Conservation (phyloP, 2,888 invertebrate genomes). For the Limenitis camilla region DNA sequence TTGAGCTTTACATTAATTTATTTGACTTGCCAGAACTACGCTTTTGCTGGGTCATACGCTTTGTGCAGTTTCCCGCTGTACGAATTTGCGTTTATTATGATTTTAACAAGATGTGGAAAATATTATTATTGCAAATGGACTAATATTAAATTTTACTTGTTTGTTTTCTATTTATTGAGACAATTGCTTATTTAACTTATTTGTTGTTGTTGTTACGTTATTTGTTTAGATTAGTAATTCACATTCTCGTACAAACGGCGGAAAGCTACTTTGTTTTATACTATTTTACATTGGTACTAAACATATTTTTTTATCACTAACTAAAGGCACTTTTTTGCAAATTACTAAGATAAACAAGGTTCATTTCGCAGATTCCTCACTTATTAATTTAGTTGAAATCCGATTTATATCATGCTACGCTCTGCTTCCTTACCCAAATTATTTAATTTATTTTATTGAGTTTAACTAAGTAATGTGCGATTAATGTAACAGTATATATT, state of each 20-base stretch:
- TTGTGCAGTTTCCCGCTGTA: slow-evolving; percentile 8
- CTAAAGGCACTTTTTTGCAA: background rate
- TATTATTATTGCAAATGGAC: slow-evolving; percentile 7
- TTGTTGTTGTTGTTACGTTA: no score
- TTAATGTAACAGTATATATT: no score
- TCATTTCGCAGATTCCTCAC: slow-evolving; percentile 35
- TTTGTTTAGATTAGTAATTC: no score
- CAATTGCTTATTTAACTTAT: no score
- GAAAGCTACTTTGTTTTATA: background rate
- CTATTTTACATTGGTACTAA: background rate
- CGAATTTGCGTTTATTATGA: slow-evolving; percentile 18
- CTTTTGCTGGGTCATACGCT: slow-evolving; percentile 14
- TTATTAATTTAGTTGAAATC: slow-evolving; percentile 54
- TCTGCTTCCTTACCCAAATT: no score
- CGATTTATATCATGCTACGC: no score
- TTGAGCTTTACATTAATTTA: slow-evolving; percentile 34
- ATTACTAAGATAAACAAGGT: slow-evolving; percentile 17
- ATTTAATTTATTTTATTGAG: no score
- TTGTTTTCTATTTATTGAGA: background rate
- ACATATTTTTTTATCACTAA: background rate
- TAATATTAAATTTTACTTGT: slow-evolving; percentile 1
- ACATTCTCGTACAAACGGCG: no score
- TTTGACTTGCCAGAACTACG: slow-evolving; percentile 23
- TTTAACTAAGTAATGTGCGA: no score
- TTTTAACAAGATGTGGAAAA: slow-evolving; percentile 19